phyloP scores from a whole-genome alignment of 2,888 invertebrate species.

The Lampropteryx suffumata region DNA sequence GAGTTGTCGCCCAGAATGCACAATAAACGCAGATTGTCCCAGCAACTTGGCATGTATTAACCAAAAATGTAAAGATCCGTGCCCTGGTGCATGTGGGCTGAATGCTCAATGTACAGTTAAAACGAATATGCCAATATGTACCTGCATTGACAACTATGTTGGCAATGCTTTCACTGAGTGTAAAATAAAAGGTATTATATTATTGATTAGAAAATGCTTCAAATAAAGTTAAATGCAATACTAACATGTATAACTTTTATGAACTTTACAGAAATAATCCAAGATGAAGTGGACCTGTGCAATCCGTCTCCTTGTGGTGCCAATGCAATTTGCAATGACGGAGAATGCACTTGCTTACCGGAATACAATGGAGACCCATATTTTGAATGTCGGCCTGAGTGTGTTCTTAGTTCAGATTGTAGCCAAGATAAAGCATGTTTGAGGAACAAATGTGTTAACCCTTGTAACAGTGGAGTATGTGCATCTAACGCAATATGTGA shows the following conservation, averaged over 20 bases:
- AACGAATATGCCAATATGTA: constrained; percentile 89
- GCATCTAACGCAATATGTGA: constrained; percentile 88
- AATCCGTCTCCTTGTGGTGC: constrained; percentile 87
- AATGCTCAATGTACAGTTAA: constrained; percentile 85
- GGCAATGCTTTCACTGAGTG: constrained; percentile 89
- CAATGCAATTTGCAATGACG: constrained; percentile 83
- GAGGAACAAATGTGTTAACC: constrained; percentile 87
- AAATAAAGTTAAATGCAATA: too few relatives aligned
- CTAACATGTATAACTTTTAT: too few relatives aligned
- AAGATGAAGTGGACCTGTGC: constrained; percentile 79
- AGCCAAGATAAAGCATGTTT: constrained; percentile 85
- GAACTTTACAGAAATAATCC: constrained; percentile 48
- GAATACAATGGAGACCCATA: constrained; percentile 87
- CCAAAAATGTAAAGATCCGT: constrained; percentile 90
- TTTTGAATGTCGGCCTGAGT: constrained; percentile 87
- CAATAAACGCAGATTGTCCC: constrained; percentile 89
- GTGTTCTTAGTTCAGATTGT: constrained; percentile 87
- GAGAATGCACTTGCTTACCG: constrained; percentile 83
- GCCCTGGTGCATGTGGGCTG: constrained; percentile 89
- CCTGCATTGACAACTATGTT: constrained; percentile 86
- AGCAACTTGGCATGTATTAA: constrained; percentile 89
- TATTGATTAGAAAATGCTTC: too few relatives aligned
- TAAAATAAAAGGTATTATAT: constrained; percentile 74
- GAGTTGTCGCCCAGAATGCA: constrained; percentile 87
- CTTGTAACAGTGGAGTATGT: constrained; percentile 87